A percentile compares a stretch with the other conserved stretches of the same genome.
Evolutionary conservation across 1,140 invertebrate genomes (phyloP).

Genomic region (Drosophila dunni): DNA sequence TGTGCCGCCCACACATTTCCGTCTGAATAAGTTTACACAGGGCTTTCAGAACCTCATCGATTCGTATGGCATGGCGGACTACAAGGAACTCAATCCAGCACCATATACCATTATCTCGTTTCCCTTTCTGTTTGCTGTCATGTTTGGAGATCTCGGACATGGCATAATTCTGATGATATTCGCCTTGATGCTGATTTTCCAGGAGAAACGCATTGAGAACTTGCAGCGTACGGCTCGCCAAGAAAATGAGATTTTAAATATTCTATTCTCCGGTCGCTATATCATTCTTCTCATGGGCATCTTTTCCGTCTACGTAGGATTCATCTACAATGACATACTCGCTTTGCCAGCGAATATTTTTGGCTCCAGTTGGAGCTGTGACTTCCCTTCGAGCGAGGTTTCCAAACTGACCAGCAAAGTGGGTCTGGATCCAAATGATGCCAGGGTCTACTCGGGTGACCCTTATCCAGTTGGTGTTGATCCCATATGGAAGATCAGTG

Average conservation of each 20-base stretch:
- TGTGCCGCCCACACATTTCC: slow-evolving; percentile 91
- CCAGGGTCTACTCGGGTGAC: slow-evolving; percentile 81
- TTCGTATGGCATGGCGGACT: slow-evolving; percentile 92
- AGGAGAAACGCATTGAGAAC: slow-evolving; percentile 89
- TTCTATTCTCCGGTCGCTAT: slow-evolving; percentile 98
- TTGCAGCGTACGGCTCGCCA: slow-evolving; percentile 90
- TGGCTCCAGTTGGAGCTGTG: slow-evolving; percentile 92
- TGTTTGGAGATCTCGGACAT: slow-evolving; percentile 91
- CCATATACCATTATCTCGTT: slow-evolving; percentile 91
- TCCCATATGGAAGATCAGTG: slow-evolving; percentile 93
- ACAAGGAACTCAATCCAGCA: slow-evolving; percentile 91
- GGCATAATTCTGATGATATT: slow-evolving; percentile 88
- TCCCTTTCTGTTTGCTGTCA: slow-evolving; percentile 91
- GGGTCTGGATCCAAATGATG: slow-evolving; percentile 92
- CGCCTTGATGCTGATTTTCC: slow-evolving; percentile 87
- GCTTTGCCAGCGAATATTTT: slow-evolving; percentile 97
- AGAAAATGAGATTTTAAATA: slow-evolving; percentile 96
- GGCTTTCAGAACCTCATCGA: slow-evolving; percentile 94
- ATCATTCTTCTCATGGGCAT: slow-evolving; percentile 98
- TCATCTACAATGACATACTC: slow-evolving; percentile 98
- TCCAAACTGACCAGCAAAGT: slow-evolving; percentile 84
- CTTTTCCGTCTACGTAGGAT: slow-evolving; percentile 98
- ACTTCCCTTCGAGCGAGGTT: slow-evolving; percentile 87
- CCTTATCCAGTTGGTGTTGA: slow-evolving; percentile 86
- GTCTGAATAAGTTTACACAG: slow-evolving; percentile 92